Evolutionary conservation across 37 sponge, comb jelly and placozoan genomes (phyloP).

Genomic region (Eunapius fragilis): DNA sequence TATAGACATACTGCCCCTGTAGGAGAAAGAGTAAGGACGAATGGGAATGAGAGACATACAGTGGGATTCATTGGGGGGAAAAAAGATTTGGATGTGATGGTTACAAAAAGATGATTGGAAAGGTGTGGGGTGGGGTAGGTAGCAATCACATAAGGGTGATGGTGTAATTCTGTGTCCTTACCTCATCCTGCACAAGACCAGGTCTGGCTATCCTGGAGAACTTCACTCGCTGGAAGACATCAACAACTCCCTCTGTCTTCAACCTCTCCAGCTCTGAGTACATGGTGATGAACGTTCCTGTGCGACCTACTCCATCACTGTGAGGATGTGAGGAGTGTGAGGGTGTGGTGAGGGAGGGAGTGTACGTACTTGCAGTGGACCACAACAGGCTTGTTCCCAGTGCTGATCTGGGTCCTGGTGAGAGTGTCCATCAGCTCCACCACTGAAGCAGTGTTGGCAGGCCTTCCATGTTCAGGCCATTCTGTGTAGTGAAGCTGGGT

Average conservation of each 20-base stretch:
- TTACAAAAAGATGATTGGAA: too few species aligned
- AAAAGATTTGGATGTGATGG: too few species aligned
- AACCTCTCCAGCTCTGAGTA: constrained; percentile 66
- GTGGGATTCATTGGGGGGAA: constrained; percentile 2
- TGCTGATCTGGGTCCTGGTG: constrained; percentile 48
- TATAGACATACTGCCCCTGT: constrained; percentile 9
- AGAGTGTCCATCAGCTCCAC: constrained; percentile 66
- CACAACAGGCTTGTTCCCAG: constrained; percentile 62
- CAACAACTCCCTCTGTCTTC: constrained; percentile 70
- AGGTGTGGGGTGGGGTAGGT: too few species aligned
- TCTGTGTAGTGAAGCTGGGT: constrained; percentile 67
- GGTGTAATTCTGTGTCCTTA: constrained; percentile 32
- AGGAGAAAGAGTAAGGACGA: not conserved
- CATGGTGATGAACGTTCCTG: constrained; percentile 55
- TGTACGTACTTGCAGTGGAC: constrained; percentile 65
- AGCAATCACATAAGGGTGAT: too few species aligned
- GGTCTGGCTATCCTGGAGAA: constrained; percentile 41
- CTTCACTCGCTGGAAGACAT: constrained; percentile 70
- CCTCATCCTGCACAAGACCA: constrained; percentile 55
- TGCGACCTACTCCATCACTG: constrained; percentile 74
- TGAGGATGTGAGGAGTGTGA: constrained; percentile 15
- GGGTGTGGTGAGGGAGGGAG: constrained; percentile 1
- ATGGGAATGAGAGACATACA: not conserved
- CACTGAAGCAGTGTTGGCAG: constrained; percentile 36
- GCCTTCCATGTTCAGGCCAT: constrained; percentile 46